Base-by-base conservation (phyloP, 1,140 invertebrate species). In the Acromyrmex charruanus region DNA sequence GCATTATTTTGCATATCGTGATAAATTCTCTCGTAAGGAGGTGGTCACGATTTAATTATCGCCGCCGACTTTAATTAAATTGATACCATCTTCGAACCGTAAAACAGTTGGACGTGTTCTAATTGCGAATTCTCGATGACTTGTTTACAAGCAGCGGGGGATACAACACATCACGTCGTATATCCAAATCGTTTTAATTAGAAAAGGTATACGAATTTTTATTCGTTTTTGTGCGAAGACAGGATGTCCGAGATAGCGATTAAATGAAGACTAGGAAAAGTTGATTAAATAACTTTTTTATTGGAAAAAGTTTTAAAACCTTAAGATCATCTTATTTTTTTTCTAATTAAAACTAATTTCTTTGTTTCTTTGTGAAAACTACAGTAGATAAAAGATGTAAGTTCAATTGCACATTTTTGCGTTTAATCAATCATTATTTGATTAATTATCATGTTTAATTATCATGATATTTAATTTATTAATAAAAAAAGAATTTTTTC, bases 81-180 rank as follows among this genome's bases (percentile, higher is more conserved):
- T 71, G 77, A 81, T 55, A 44, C 16, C 21, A 58, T 81, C 65
- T 61, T 61, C 9, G n/a, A n/a, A 35, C 66, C 51, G 53, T 84
- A 84, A 84, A 84, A 84, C 80, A 74, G 80, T 53, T 49, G 80
- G 80, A 84, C 39, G 39, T 63, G 69, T 61, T 9, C 55, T 84
- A 84, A 84, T 82, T 82, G 55, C 68, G 25, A 71, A 74, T 84
- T 84, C 80, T 16, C 55, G 39, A 39, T 31, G 39, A 74, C 69
- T 63, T 71, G 28, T 61, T 84, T 74, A 75, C n/a, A 51, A 49
- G 39, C 69, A 51, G 14, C 44, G n/a, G 9, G 39, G 39, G 55
- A 25, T n/a, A 49, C 12, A 59, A 28, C 6, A 61, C 69, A 18
- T 75, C 16, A 14, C 51, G 31, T 39, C 16, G 10, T 28, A 53